These are phyloP conservation scores for Procavia capensis DNA, from an alignment of 2,113 vertebrate species.

Conservation along the genomic window DNA sequence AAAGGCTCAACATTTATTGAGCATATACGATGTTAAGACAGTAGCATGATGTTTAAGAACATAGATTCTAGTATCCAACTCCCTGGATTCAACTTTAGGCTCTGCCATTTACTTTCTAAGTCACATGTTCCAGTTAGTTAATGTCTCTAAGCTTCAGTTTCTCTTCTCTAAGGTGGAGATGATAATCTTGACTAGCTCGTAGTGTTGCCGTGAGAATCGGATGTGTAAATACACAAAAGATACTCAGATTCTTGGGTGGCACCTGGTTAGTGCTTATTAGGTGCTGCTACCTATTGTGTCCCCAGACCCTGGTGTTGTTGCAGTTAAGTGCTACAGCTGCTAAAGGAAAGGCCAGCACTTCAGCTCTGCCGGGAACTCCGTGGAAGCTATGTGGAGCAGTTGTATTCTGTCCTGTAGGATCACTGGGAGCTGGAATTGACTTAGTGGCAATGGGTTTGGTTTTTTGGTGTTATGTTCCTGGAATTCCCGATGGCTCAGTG, in stretches of 20 bases:
- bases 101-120: background rate
- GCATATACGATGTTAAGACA: background rate
- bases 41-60: background rate
- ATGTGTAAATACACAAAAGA: background rate
- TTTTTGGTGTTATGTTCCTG: no score
- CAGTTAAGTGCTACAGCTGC: no score
- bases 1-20: background rate
- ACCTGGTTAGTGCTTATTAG: background rate
- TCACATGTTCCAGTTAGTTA: background rate
- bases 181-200: background rate
- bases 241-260: background rate
- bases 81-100: background rate
- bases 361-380: no score
- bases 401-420: no score
- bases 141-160: constrained; percentile 1
- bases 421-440: no score
- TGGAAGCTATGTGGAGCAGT: no score
- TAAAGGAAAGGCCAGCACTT: no score
- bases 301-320: no score
- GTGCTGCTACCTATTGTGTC: background rate
- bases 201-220: background rate
- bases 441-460: no score
- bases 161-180: background rate
- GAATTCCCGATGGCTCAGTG: no score
- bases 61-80: background rate